These are phyloP conservation scores for Geotrupes spiniger DNA, from an alignment of 2,888 invertebrate species.

Conservation along the genomic window DNA sequence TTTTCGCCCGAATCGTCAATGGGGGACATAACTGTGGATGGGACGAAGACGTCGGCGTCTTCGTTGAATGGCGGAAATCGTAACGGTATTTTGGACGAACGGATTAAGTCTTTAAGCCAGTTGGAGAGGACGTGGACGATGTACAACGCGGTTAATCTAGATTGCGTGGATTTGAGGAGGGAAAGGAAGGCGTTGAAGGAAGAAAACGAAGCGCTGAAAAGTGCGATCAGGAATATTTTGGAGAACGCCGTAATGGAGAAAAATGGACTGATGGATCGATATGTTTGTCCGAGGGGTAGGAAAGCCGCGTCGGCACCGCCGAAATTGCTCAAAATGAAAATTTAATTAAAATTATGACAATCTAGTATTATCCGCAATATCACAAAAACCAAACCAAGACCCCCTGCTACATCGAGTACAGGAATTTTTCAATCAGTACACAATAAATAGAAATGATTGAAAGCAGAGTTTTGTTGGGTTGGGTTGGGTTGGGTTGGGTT, in stretches of 20 bases:
- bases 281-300: not conserved
- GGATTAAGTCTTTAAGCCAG: constrained; percentile 29
- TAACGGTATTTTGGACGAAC: constrained; percentile 24
- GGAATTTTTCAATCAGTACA: no score
- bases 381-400: no score
- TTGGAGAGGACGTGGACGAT: constrained; percentile 56
- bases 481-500: no score
- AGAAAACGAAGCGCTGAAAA: constrained; percentile 52
- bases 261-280: not conserved
- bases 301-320: constrained; percentile 6
- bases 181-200: constrained; percentile 48
- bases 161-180: constrained; percentile 46
- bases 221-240: constrained; percentile 44
- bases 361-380: no score
- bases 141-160: constrained; percentile 52
- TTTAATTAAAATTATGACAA: no score
- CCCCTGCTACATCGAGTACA: no score
- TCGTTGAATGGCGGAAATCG: no score
- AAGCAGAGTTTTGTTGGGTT: no score
- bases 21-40: no score
- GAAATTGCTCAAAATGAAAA: not conserved
- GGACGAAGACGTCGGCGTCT: no score
- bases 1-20: no score
- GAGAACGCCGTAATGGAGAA: constrained; percentile 39
- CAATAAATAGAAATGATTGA: no score